Evolutionary conservation across 2,888 invertebrate species (phyloP).

Genomic region (Apamea crenata): DNA sequence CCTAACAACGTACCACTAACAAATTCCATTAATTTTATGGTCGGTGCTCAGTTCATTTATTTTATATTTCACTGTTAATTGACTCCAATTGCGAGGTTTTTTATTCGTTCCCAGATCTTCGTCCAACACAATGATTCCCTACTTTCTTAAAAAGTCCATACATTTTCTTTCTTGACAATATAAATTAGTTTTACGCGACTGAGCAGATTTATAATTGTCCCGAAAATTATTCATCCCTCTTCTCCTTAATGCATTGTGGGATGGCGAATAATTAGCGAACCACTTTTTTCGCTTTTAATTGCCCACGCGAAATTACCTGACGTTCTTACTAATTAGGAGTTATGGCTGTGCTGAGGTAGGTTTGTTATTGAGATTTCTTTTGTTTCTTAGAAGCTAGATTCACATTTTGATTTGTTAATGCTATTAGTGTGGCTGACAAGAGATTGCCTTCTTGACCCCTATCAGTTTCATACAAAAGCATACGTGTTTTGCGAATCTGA

Average conservation of each 20-base stretch:
- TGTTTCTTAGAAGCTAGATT: background rate
- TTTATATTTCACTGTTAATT: conserved; percentile 18
- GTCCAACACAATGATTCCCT: conserved; percentile 45
- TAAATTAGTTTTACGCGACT: conserved; percentile 67
- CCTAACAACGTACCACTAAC: background rate
- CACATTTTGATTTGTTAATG: background rate
- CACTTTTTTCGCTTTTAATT: conserved; percentile 67
- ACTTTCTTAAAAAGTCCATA: conserved; percentile 59
- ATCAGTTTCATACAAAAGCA: background rate
- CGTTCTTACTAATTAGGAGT: conserved; percentile 59
- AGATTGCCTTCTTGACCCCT: background rate
- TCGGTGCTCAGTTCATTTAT: conserved; percentile 18
- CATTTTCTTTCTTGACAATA: conserved; percentile 65
- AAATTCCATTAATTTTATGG: background rate
- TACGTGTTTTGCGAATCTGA: background rate
- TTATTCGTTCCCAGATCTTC: conserved; percentile 14
- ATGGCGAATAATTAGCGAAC: conserved; percentile 64
- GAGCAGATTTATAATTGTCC: conserved; percentile 69
- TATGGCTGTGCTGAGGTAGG: conserved; percentile 18
- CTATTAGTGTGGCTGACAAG: background rate
- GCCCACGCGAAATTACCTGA: conserved; percentile 65
- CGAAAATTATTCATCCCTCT: conserved; percentile 67
- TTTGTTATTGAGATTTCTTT: conserved; percentile 10
- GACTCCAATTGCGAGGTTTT: conserved; percentile 20
- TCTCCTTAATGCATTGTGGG: conserved; percentile 67